Base-by-base conservation (phyloP, 2,888 invertebrate genomes). In the Megastigmus dorsalis region DNA sequence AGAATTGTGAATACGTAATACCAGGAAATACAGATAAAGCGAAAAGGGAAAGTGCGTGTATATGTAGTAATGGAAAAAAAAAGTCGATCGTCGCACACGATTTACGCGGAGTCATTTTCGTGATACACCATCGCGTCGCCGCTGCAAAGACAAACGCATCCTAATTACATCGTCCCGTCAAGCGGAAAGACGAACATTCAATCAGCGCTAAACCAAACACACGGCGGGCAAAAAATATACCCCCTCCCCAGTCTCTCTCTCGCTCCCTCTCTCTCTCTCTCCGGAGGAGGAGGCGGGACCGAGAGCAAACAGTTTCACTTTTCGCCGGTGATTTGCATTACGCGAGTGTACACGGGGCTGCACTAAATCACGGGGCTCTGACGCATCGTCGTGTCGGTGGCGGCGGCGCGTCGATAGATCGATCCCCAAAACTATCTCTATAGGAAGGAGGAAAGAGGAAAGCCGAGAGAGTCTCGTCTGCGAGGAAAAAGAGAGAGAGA, bases 241-340 rank as follows among this genome's bases (percentile, higher is more conserved):
- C 3, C 15, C 48, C 15, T 48, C 18, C 10, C 20, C 15, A 1
- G 5, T 20, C 3, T 20, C 13, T 9, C 26, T 23, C 26, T 13
- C 9, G 20, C 50, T 23, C 50, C 7, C 50, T 10, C 50, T 50
- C 23, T 26, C 26, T 20, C 50, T 50, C 10, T 26, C 13, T 50
- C 50, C 23, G 33, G 52, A 52, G 52, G 15, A 30, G 30, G 52
- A 28, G 26, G 28, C 38, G 38, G 26, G 33, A 38, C 52, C n/a
- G n/a, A n/a, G 41, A 30, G 41, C 54, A 73, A 73, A 69, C 65
- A 65, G 69, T 74, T 74, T 74, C 65, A 74, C 69, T 74, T 74
- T 74, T 69, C 65, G 43, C 20, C 36, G 36, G 69, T 36, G 69
- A 74, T 74, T 74, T 74, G 68, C 57, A 74, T 69, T 68, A 67